Conservation (phyloP, 1,140 invertebrate species). For the Heliconius congener region DNA sequence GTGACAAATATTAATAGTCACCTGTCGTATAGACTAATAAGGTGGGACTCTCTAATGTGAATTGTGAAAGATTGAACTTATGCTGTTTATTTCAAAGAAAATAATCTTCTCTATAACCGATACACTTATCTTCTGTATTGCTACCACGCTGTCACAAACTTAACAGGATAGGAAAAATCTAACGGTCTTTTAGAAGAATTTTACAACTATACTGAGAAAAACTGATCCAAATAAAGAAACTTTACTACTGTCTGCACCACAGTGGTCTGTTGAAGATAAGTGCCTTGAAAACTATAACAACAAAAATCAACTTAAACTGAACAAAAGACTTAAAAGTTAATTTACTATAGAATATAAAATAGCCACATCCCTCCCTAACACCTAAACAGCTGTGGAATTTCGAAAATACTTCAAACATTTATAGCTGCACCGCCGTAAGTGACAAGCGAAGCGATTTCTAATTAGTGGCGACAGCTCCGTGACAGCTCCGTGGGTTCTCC, state of each 20-base stretch:
- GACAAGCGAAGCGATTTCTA: conserved; percentile 28
- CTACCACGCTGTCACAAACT: no score
- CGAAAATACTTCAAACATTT: conserved; percentile 23
- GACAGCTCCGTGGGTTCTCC: conserved; percentile 12
- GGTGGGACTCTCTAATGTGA: neutral
- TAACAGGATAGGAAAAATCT: no score
- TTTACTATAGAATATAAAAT: conserved; percentile 11
- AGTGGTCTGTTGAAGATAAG: neutral
- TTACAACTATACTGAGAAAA: no score
- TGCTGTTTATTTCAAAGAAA: neutral
- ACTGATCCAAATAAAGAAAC: no score
- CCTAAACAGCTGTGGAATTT: conserved; percentile 8
- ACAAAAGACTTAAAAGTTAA: neutral
- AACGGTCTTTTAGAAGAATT: no score
- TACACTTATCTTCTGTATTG: no score
- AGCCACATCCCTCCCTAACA: neutral
- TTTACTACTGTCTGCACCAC: no score
- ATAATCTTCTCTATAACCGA: neutral
- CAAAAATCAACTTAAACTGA: neutral
- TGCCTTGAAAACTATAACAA: neutral
- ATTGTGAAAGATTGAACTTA: neutral
- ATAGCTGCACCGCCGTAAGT: conserved; percentile 7
- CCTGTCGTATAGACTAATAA: neutral
- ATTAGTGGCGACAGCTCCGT: conserved; percentile 23
- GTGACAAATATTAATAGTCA: neutral